Conservation (phyloP, 2,888 invertebrate genomes). For the Theodoxus fluviatilis region DNA sequence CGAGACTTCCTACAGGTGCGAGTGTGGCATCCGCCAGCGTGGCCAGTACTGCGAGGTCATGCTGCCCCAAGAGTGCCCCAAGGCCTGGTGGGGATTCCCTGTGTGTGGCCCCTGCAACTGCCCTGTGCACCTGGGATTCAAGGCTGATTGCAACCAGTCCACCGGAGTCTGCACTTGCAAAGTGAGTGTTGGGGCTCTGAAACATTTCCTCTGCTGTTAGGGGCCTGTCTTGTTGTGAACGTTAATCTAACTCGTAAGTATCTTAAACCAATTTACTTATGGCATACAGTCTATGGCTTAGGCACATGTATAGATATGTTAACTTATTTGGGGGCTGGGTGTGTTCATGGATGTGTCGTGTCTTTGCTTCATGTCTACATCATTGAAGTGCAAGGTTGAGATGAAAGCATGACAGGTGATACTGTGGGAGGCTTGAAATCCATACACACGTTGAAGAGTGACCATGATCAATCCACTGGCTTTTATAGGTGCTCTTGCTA, state of each 20-base stretch:
- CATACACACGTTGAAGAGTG: too few relatives aligned
- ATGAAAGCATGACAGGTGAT: too few relatives aligned
- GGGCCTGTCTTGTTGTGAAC: too few relatives aligned
- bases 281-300: not conserved
- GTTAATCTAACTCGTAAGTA: too few relatives aligned
- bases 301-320: not conserved
- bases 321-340: not conserved
- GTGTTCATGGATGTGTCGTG: not conserved
- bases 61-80: constrained; percentile 74
- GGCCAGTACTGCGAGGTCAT: constrained; percentile 66
- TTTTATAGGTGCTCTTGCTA: too few relatives aligned
- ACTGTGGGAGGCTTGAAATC: too few relatives aligned
- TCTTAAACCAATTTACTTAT: too few relatives aligned
- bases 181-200: constrained; percentile 69
- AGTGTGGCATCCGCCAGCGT: constrained; percentile 77
- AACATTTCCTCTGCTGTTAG: too few relatives aligned
- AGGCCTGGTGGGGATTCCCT: constrained; percentile 92
- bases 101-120: constrained; percentile 95
- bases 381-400: too few relatives aligned
- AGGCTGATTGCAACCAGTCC: constrained; percentile 87
- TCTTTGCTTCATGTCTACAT: not conserved
- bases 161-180: constrained; percentile 90
- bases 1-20: constrained; percentile 78
- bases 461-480: too few relatives aligned
- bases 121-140: constrained; percentile 81